Base-by-base conservation (phyloP, 2,797 vertebrate species). In the Novumbra hubbsi region DNA sequence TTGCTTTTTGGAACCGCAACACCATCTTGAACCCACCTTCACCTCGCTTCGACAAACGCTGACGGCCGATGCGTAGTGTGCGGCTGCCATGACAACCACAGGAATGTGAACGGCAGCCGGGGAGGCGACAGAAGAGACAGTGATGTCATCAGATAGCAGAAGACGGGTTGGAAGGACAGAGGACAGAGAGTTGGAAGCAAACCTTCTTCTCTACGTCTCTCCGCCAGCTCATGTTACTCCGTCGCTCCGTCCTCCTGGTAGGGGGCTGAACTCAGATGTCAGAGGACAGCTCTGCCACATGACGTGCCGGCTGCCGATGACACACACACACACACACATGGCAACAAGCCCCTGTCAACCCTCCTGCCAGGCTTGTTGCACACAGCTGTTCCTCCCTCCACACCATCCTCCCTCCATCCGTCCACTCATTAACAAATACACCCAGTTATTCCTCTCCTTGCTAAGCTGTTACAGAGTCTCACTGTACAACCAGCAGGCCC, bases 311-410 rank as follows among this genome's bases (percentile, higher is more conserved):
- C 55, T 57, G 55, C 55, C 11, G 21, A 21, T 4, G 55, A 57
- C 55, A 24, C 50, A 57, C 55, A 21, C 19, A 57, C 7, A 57
- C 52, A 57, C 52, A 57, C 55, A 57, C n/a, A n/a, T 1, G n/a
- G n/a, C n/a, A 21, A 57, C 55, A 3, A 24, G 21, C 7, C 21
- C n/a, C 55, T 57, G 55, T n/a, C 52, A 57, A 57, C 52, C 52
- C 7, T 57, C n/a, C 52, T 57, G 52, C 52, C 55, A 57, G 12
- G 7, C 55, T 21, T 57, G n/a, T 28, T 84, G 83, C 72, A 73
- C 77, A 80, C 85, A 87, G 83, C 82, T 85, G 85, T 79, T 75
- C 75, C 68, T 73, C 74, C n/a, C 8, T 57, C n/a, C 55, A 45
- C 41, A 8, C 41, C 41, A 12, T 45, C 41, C 41, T 45, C 41